Conservation (phyloP, 35 echinoderm and acorn worm species). For the Apostichopus parvimensis region DNA sequence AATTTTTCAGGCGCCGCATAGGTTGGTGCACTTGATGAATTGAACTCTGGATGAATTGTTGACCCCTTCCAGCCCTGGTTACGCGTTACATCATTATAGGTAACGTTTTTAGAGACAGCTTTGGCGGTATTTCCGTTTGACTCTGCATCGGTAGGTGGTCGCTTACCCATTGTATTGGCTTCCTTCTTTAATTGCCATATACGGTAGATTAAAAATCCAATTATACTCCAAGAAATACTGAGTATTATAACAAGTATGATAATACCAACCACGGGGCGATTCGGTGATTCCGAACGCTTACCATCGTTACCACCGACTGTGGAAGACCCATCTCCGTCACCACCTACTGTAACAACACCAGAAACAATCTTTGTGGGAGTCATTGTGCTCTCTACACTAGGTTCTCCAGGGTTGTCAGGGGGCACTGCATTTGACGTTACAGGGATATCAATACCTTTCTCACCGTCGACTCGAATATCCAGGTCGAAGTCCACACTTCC, state of each 20-base stretch:
- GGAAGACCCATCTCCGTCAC: neutral
- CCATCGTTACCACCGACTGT: neutral
- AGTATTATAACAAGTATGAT: slow-evolving; percentile 16
- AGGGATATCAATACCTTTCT: neutral
- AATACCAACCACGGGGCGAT: neutral
- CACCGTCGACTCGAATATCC: slow-evolving; percentile 21
- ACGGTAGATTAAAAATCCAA: slow-evolving; percentile 12
- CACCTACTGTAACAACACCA: neutral
- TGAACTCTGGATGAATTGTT: neutral
- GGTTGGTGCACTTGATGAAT: neutral
- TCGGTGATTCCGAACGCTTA: neutral
- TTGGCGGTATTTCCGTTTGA: slow-evolving; percentile 2
- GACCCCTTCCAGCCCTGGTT: neutral
- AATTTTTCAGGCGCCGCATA: neutral
- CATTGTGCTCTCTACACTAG: neutral
- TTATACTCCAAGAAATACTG: slow-evolving; percentile 3
- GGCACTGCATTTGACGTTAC: neutral
- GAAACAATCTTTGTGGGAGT: too few species aligned
- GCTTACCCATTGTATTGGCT: neutral
- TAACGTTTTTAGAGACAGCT: neutral
- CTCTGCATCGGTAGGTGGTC: neutral
- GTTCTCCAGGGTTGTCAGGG: neutral
- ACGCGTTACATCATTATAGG: neutral
- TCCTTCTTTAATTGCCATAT: slow-evolving; percentile 1
- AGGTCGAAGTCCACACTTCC: neutral